These are phyloP conservation scores for Drosophila fulvimacula DNA, from an alignment of 2,888 invertebrate genomes.

Conservation along the genomic window DNA sequence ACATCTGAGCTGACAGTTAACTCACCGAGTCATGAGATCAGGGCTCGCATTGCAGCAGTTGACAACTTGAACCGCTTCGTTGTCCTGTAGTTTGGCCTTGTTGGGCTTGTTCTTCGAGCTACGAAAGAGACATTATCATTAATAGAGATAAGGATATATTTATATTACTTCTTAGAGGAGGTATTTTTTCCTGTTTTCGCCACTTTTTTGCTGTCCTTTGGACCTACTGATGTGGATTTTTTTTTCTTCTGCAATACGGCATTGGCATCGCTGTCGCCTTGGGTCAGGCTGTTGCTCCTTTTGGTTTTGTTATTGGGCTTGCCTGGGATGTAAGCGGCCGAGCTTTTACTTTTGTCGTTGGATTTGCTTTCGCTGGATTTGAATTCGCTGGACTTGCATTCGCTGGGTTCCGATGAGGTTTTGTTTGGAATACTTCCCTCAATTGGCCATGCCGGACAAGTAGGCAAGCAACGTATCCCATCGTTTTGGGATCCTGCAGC, in stretches of 20 bases:
- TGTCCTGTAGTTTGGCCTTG: background rate
- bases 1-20: slow-evolving; percentile 46
- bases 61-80: slow-evolving; percentile 12
- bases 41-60: slow-evolving; percentile 30
- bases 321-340: background rate
- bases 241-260: background rate
- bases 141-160: background rate
- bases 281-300: background rate
- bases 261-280: background rate
- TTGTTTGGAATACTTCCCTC: background rate
- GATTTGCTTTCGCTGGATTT: background rate
- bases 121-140: background rate
- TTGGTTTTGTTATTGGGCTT: background rate
- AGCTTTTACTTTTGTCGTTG: background rate
- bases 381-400: background rate
- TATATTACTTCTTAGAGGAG: background rate
- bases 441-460: background rate
- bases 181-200: background rate
- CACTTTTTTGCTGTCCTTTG: too few relatives aligned
- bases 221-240: background rate
- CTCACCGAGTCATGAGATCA: slow-evolving; percentile 61
- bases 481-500: background rate
- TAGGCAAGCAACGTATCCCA: background rate
- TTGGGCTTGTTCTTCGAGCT: background rate
- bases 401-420: background rate